These are phyloP conservation scores for Varanus komodoensis DNA, from an alignment of 2,113 vertebrate genomes.

Conservation along the genomic window DNA sequence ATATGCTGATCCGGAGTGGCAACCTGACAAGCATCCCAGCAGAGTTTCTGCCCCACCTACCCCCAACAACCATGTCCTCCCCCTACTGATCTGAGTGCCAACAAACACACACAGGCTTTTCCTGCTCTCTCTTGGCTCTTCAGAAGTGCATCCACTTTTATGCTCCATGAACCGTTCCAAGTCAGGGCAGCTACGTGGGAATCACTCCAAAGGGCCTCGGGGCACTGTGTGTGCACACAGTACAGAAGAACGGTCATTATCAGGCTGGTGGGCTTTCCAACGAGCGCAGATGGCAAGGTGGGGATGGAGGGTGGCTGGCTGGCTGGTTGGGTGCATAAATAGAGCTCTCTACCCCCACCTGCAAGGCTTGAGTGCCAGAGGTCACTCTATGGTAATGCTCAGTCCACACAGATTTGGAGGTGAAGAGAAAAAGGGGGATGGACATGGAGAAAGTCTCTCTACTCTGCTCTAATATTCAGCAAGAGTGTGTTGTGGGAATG, in stretches of 20 bases:
- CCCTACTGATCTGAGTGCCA: constrained; percentile 4
- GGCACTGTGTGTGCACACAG: neutral
- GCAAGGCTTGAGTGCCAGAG: neutral
- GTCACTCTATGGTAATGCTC: constrained; percentile 30
- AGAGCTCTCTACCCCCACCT: neutral
- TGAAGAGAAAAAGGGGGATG: neutral
- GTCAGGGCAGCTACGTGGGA: neutral
- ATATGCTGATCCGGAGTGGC: neutral
- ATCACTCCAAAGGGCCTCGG: neutral
- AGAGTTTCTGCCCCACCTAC: neutral
- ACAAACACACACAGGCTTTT: constrained; percentile 3
- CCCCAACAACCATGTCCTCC: neutral
- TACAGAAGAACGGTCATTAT: neutral
- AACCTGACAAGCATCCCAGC: neutral
- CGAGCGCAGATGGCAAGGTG: constrained; percentile 4
- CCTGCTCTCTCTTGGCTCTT: neutral
- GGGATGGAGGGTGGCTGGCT: neutral
- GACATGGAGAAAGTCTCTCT: neutral
- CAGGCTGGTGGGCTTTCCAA: neutral
- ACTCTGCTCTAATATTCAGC: neutral
- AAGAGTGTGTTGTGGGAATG: neutral
- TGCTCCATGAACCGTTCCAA: neutral
- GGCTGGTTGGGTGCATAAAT: neutral
- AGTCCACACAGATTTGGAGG: neutral
- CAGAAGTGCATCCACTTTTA: neutral